Evolutionary conservation across 2,888 invertebrate genomes (phyloP).

Genomic region (Limnephilus lunatus): DNA sequence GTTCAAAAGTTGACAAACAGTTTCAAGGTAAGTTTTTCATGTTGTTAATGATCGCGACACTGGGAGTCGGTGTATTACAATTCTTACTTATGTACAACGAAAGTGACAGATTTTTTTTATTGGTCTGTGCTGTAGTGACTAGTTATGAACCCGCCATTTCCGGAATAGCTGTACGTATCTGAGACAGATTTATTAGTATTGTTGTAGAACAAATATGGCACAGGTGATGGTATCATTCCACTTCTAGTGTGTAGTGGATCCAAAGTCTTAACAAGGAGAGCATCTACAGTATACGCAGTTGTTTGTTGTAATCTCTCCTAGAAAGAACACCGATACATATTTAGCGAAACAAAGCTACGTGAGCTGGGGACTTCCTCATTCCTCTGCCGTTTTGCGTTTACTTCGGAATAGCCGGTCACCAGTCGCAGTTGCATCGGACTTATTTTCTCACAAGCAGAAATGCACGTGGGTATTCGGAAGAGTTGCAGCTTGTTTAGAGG

Average conservation of each 20-base stretch:
- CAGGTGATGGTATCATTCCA: background rate
- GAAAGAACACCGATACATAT: conserved; percentile 5
- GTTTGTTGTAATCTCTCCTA: background rate
- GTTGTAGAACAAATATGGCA: background rate
- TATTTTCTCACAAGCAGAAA: conserved; percentile 64
- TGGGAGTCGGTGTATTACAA: background rate
- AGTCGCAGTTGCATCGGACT: conserved; percentile 42
- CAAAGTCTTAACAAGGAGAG: background rate
- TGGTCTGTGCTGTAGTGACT: too few species aligned
- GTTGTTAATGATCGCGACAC: conserved; percentile 24
- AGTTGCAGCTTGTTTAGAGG: conserved; percentile 41
- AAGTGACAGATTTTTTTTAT: background rate
- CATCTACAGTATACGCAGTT: background rate
- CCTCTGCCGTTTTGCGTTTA: conserved; percentile 42
- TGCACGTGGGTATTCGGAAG: conserved; percentile 58
- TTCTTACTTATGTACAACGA: background rate
- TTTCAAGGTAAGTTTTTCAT: conserved; percentile 35
- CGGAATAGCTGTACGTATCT: background rate
- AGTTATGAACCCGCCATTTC: too few species aligned
- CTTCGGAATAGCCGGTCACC: conserved; percentile 15
- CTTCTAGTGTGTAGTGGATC: background rate
- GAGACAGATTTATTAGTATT: background rate
- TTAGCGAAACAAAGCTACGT: conserved; percentile 35
- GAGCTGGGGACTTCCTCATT: conserved; percentile 61
- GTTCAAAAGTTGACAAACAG: conserved; percentile 22